Evolutionary conservation across 2,113 vertebrate species (phyloP).

Genomic region (Etia nguti): DNA sequence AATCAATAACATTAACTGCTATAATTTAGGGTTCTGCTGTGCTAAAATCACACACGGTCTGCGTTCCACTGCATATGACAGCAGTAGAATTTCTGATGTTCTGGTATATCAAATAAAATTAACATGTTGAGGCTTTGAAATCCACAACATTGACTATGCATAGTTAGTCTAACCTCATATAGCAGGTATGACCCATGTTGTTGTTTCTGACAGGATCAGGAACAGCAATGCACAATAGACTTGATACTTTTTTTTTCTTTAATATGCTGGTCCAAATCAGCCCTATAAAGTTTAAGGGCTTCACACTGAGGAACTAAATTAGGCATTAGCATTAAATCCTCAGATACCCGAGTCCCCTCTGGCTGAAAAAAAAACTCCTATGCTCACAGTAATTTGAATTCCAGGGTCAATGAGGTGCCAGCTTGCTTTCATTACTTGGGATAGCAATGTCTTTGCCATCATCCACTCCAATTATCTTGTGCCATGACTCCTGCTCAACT

Average conservation of each 20-base stretch:
- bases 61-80: neutral
- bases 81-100: neutral
- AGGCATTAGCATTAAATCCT: conserved; percentile 11
- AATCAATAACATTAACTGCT: neutral
- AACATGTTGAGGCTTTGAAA: neutral
- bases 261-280: neutral
- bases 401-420: conserved; percentile 9
- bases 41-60: neutral
- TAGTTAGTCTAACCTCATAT: neutral
- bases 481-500: neutral
- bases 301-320: neutral
- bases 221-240: neutral
- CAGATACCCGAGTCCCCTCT: neutral
- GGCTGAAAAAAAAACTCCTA: neutral
- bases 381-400: conserved; percentile 9
- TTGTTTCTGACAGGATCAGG: neutral
- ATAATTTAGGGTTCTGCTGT: neutral
- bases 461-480: conserved; percentile 2
- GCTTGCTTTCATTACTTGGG: conserved; percentile 18
- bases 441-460: neutral
- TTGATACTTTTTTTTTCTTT: neutral
- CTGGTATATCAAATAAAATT: neutral
- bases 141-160: neutral
- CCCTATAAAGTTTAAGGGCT: neutral
- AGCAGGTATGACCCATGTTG: neutral